Evolutionary conservation across 2,888 invertebrate genomes (phyloP), one percentile per base, ranked within the genome.

Genomic region (Drosophila recens): DNA sequence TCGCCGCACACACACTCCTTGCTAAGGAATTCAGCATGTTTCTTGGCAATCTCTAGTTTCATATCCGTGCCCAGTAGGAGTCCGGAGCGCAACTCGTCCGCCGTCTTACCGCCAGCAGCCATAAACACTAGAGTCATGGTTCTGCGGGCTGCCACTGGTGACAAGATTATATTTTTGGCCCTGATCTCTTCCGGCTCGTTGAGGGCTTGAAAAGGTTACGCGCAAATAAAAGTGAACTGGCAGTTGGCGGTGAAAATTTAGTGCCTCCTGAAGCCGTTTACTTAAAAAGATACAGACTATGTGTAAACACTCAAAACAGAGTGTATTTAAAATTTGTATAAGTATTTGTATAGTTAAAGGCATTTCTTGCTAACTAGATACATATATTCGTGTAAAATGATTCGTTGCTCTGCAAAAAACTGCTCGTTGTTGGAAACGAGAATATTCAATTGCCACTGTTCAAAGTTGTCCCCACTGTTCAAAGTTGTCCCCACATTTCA

Each of bases 111-210:
- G 1, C 93, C 93, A 0, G 96, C 94, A 0, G 96, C 97, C 91
- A 96, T 95, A 59, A 95, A 95, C 0, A 96, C 92, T 80, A 96
- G 94, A 0, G 95, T 95, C 71, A 97, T 89, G 0, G 95, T 95
- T 71, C 96, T 90, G 90, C 96, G 96, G 54, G 96, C 90, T 6
- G 96, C 88, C 4, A 72, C 76, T 23, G 88, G 88, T 0, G 82
- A 88, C 3, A 76, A 46, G 15, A 88, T 34, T 11, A 79, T 23
- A 20, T 75, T 52, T 4, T 67, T 75, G 1, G 13, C 49, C 0
- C 11, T 15, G 0, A 51, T 42, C 9, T 30, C 58, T 1, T 54
- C 59, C 48, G 13, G 40, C 11, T 57, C 54, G 40, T 79, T 87
- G 2, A 82, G n/a, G n/a, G 58, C 80, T 0, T 71, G 71, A 15